phyloP scores from a whole-genome alignment of 2,888 invertebrate genomes.

The Silvanus unidentatus region DNA sequence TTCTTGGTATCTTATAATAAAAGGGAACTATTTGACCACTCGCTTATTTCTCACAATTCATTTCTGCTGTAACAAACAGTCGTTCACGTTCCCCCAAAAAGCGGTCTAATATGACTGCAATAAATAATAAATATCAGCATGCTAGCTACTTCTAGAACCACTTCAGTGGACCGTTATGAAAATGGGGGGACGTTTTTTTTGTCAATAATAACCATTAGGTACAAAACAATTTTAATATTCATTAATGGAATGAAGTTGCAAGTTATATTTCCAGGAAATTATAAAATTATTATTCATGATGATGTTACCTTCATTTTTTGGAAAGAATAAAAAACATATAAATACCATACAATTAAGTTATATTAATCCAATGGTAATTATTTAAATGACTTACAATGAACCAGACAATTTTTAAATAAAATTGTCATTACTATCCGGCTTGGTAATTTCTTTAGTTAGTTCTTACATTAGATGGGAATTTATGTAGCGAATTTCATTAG shows the following conservation, averaged over 20 bases:
- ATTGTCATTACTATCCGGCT: slow-evolving; percentile 3
- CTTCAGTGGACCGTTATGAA: no score
- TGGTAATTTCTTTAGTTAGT: background rate
- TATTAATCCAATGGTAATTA: background rate
- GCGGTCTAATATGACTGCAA: slow-evolving; percentile 2
- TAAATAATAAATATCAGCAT: slow-evolving; percentile 9
- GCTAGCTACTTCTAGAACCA: background rate
- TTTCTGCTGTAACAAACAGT: background rate
- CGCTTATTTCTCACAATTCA: slow-evolving; percentile 5
- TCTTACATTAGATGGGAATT: background rate
- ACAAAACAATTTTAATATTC: no score
- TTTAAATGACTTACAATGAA: slow-evolving; percentile 1
- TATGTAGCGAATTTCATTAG: background rate
- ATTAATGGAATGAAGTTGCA: no score
- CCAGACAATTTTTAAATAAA: background rate
- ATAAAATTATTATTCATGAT: no score
- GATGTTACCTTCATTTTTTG: no score
- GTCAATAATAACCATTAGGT: no score
- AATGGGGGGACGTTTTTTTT: no score
- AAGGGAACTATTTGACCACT: slow-evolving; percentile 5
- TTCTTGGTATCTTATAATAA: slow-evolving; percentile 4
- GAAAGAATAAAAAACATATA: no score
- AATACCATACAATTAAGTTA: no score
- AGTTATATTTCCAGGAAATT: no score
- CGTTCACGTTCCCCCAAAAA: background rate